phyloP scores from a whole-genome alignment of 2,113 vertebrate genomes.

The Lethenteron camtschaticum region DNA sequence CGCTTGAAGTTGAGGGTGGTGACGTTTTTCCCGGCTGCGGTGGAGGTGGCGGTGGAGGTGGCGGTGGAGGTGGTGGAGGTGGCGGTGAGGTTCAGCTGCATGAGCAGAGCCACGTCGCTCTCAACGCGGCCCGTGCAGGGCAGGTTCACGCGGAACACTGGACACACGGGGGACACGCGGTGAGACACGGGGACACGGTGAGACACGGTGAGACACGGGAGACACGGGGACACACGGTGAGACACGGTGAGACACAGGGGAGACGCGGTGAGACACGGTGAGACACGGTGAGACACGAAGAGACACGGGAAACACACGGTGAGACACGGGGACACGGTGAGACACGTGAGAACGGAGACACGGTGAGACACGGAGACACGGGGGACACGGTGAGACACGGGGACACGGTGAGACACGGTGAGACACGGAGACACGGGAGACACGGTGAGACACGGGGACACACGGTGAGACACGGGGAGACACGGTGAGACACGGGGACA shows the following conservation, averaged over 20 bases:
- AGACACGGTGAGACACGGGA: too few species aligned
- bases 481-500: too few species aligned
- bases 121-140: conserved; percentile 75
- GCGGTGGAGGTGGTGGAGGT: conserved; percentile 24
- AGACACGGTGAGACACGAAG: not conserved
- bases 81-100: conserved; percentile 82
- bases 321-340: too few species aligned
- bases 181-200: not conserved
- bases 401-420: too few species aligned
- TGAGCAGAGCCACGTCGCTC: conserved; percentile 56
- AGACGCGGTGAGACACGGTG: not conserved
- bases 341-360: too few species aligned
- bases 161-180: conserved; percentile 4
- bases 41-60: too few species aligned
- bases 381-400: too few species aligned
- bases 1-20: conserved; percentile 98
- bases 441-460: too few species aligned
- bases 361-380: too few species aligned
- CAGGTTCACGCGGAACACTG: conserved; percentile 80
- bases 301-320: too few species aligned
- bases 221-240: not conserved
- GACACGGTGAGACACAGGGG: not conserved
- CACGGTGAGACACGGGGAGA: too few species aligned
- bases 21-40: conserved; percentile 41
- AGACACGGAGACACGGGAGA: too few species aligned